These are phyloP conservation scores for Myrmecophaga tridactyla DNA, from an alignment of 2,113 vertebrate species.

Conservation along the genomic window DNA sequence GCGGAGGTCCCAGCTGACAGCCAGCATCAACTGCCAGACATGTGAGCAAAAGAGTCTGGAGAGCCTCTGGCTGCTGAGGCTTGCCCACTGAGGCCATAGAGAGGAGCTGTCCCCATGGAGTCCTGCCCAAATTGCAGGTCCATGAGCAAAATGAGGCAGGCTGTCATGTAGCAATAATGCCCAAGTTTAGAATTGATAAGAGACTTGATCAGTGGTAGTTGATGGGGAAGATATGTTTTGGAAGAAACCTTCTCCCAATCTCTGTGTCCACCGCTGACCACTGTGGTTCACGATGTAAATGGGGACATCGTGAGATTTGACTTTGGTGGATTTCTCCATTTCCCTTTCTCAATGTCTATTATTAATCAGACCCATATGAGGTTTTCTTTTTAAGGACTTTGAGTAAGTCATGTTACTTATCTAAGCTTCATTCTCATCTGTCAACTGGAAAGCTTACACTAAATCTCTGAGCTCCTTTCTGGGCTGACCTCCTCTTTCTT, in stretches of 20 bases:
- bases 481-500: neutral
- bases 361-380: neutral
- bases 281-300: neutral
- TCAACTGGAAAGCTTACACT: neutral
- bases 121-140: neutral
- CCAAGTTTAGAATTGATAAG: neutral
- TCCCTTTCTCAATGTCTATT: neutral
- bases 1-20: neutral
- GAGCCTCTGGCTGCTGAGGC: neutral
- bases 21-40: neutral
- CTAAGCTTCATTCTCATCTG: neutral
- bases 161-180: neutral
- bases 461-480: neutral
- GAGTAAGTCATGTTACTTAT: neutral
- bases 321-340: neutral
- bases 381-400: neutral
- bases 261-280: neutral
- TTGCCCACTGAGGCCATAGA: neutral
- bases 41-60: neutral
- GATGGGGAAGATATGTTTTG: neutral
- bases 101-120: neutral
- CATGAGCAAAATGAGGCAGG: neutral
- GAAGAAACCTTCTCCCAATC: neutral
- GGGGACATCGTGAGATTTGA: neutral
- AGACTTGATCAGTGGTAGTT: neutral